Conservation (phyloP, 2,797 vertebrate genomes). For the Sandelia bainsii region DNA sequence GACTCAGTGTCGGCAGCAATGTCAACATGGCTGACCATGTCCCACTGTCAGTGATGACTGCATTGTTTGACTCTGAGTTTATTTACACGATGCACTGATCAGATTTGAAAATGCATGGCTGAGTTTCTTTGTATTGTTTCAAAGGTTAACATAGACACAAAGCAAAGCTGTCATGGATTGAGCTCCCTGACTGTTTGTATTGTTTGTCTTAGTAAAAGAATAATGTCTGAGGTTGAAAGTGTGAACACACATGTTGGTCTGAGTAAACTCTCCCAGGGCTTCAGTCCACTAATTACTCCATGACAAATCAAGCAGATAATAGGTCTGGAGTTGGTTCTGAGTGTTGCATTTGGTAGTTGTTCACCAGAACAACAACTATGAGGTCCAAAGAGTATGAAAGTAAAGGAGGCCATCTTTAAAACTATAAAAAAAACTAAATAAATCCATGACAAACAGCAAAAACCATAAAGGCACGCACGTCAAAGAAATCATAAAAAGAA, state of each 20-base stretch:
- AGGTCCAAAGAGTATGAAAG: no score
- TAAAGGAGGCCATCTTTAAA: no score
- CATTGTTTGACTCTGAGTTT: conserved; percentile 64
- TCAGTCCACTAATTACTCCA: no score
- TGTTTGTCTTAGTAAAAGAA: conserved; percentile 44
- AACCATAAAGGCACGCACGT: no score
- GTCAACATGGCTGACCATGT: conserved; percentile 65
- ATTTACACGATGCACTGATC: conserved; percentile 70
- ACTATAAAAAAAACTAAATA: no score
- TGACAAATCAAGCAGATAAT: no score
- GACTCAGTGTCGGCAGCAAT: conserved; percentile 36
- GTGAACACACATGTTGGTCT: not conserved
- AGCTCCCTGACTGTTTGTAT: conserved; percentile 33
- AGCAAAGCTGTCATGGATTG: conserved; percentile 21
- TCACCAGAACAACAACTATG: no score
- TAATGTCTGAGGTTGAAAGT: conserved; percentile 24
- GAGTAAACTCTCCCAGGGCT: conserved; percentile 31
- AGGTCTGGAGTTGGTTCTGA: no score
- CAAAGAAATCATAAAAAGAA: no score
- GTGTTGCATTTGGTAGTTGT: no score
- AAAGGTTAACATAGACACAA: conserved; percentile 47
- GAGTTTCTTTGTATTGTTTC: conserved; percentile 67
- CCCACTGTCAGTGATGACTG: conserved; percentile 46
- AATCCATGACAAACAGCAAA: no score
- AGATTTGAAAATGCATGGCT: conserved; percentile 35